phyloP scores from a whole-genome alignment of 2,888 invertebrate genomes.

The Xanthorhoe designata region DNA sequence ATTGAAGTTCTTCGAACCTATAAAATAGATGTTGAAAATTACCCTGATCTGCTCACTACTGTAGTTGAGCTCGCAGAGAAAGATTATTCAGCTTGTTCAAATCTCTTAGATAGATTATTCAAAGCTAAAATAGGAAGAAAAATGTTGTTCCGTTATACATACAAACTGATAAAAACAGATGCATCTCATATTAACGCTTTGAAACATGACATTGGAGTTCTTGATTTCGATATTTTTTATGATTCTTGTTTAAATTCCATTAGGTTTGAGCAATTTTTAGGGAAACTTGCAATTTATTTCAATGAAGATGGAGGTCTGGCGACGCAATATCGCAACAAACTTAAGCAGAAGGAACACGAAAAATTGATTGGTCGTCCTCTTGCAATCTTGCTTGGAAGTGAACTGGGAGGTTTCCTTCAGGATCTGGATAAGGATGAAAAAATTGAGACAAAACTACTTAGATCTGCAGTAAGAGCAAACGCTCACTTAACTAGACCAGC shows the following conservation, averaged over 20 bases:
- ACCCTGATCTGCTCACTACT: conserved; percentile 47
- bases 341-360: conserved; percentile 36
- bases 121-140: conserved; percentile 56
- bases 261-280: conserved; percentile 51
- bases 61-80: conserved; percentile 47
- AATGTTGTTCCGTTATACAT: conserved; percentile 56
- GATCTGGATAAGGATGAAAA: conserved; percentile 41
- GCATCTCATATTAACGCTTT: conserved; percentile 64
- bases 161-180: conserved; percentile 54
- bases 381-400: conserved; percentile 33
- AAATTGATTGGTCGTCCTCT: conserved; percentile 33
- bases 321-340: conserved; percentile 28
- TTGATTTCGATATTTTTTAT: conserved; percentile 39
- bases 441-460: conserved; percentile 39
- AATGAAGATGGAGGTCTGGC: conserved; percentile 58
- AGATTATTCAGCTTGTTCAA: conserved; percentile 41
- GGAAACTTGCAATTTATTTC: conserved; percentile 61
- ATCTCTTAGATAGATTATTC: conserved; percentile 54
- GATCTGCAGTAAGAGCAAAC: conserved; percentile 56
- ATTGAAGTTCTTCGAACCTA: conserved; percentile 55
- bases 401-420: conserved; percentile 36
- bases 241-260: conserved; percentile 30
- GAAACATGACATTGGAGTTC: conserved; percentile 56
- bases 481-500: conserved; percentile 56
- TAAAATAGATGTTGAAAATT: conserved; percentile 47